Percentiles rank a stretch among this genome's conserved stretches.
Evolutionary conservation across 2,888 invertebrate genomes (phyloP).

Genomic region (Strigamia crassipes): DNA sequence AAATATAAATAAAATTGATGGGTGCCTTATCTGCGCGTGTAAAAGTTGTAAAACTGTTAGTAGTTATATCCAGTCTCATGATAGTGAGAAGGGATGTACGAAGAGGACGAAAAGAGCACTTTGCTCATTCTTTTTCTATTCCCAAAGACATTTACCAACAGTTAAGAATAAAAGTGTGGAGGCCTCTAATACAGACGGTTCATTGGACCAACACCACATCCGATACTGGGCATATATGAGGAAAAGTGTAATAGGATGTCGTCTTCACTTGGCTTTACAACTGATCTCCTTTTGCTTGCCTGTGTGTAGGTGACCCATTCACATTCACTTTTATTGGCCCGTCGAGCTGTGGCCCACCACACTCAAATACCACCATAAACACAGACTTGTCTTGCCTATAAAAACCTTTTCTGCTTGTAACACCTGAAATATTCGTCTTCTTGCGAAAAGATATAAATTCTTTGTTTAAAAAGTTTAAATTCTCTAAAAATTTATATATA

Average conservation of each 20-base stretch:
- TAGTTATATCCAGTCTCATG: constrained; percentile 4
- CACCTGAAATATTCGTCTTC: not conserved
- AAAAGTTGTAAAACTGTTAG: constrained; percentile 10
- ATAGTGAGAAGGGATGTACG: not conserved
- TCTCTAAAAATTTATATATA: too few species aligned
- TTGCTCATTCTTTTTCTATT: constrained; percentile 4
- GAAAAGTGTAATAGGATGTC: constrained; percentile 8
- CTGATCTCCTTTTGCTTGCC: constrained; percentile 10
- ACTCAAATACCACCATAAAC: constrained; percentile 4
- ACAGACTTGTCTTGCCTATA: constrained; percentile 10
- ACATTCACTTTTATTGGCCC: constrained; percentile 3
- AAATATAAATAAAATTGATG: not conserved
- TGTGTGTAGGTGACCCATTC: constrained; percentile 1
- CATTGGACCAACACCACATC: constrained; percentile 4
- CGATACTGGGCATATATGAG: constrained; percentile 4
- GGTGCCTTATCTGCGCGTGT: not conserved
- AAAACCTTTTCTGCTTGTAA: constrained; percentile 6
- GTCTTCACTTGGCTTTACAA: constrained; percentile 4
- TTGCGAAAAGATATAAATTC: not conserved
- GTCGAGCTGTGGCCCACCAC: constrained; percentile 10
- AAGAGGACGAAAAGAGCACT: not conserved
- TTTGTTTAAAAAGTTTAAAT: not conserved
- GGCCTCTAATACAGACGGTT: constrained; percentile 3
- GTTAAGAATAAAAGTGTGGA: not conserved
- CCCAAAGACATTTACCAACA: constrained; percentile 10